These are phyloP conservation scores for Enteromius afrohamiltoni DNA, from an alignment of 2,797 vertebrate genomes.

Conservation along the genomic window DNA sequence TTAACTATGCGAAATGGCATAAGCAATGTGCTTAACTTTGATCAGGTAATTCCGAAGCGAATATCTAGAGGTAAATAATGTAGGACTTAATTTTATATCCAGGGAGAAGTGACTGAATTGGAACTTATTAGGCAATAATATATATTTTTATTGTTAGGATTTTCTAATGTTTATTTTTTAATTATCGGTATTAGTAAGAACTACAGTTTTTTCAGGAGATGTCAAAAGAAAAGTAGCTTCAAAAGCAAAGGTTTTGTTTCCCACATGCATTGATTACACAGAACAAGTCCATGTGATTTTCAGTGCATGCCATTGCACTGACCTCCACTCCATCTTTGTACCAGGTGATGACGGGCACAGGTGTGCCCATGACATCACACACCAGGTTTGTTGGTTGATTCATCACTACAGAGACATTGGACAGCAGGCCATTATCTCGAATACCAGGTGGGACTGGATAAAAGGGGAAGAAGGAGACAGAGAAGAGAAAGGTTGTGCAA, in stretches of 20 bases:
- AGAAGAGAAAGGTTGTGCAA: constrained; percentile 15
- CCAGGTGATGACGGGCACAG: constrained; percentile 89
- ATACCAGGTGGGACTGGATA: constrained; percentile 89
- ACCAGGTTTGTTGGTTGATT: constrained; percentile 83
- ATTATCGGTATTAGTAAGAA: neutral
- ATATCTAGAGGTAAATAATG: no score
- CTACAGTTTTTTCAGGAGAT: neutral
- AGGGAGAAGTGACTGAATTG: neutral
- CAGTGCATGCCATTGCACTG: constrained; percentile 55
- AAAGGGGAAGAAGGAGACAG: neutral
- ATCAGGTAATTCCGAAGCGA: no score
- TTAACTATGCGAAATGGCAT: constrained; percentile 20
- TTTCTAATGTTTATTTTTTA: neutral
- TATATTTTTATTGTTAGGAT: neutral
- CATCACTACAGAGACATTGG: constrained; percentile 85
- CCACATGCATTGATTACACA: neutral
- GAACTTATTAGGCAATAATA: neutral
- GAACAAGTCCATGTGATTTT: neutral
- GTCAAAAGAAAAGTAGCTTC: neutral
- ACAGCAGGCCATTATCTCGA: constrained; percentile 76
- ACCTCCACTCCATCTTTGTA: constrained; percentile 88
- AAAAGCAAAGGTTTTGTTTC: neutral
- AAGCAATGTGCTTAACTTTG: neutral
- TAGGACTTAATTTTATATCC: neutral
- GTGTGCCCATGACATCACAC: constrained; percentile 91